Conservation (phyloP, 92 coral and sea anemone genomes). For the Montipora capitata region DNA sequence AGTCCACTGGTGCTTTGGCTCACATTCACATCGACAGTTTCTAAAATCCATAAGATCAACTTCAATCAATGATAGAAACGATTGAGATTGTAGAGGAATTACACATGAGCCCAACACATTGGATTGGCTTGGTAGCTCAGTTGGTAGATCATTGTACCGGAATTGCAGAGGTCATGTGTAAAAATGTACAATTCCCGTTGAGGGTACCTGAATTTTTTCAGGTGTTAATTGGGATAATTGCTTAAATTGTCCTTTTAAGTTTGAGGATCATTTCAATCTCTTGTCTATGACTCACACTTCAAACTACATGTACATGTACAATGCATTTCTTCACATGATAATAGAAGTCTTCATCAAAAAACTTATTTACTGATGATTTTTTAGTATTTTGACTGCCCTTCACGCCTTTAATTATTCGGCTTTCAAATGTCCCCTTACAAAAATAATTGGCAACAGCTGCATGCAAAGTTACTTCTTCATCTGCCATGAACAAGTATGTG, state of each 20-base stretch:
- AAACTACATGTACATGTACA: background rate
- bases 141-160: too few species aligned
- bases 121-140: too few species aligned
- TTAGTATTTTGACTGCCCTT: constrained; percentile 34
- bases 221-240: too few species aligned
- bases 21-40: constrained; percentile 55
- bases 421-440: constrained; percentile 16
- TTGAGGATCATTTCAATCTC: too few species aligned
- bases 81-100: constrained; percentile 37
- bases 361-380: constrained; percentile 26
- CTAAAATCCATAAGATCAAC: constrained; percentile 48
- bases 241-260: too few species aligned
- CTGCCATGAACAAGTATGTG: too few species aligned
- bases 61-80: constrained; percentile 35
- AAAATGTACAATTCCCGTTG: too few species aligned
- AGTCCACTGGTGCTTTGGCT: constrained; percentile 61
- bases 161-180: too few species aligned
- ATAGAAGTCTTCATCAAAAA: constrained; percentile 55
- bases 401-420: constrained; percentile 25
- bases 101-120: too few species aligned
- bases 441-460: background rate
- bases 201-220: too few species aligned
- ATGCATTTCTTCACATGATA: constrained; percentile 38
- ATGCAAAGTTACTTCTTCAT: background rate
- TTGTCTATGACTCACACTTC: too few species aligned